Percentiles rank a stretch among this genome's conserved stretches.
Evolutionary conservation across 2,888 invertebrate species (phyloP).

Genomic region (Chrysolina oricalcia): DNA sequence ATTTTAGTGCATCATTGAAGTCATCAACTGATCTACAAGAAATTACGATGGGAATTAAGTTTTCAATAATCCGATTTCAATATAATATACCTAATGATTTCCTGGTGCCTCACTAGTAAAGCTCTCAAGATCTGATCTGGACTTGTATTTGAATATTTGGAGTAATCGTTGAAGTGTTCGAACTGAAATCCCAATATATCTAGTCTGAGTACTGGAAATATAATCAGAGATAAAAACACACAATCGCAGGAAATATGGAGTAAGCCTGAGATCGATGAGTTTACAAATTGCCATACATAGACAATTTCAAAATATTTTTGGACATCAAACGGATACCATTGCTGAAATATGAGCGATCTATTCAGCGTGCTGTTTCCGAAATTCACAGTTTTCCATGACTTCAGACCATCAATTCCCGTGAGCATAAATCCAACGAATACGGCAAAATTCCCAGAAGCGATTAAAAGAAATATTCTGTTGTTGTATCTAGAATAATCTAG

Average conservation of each 20-base stretch:
- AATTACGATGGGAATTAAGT: not conserved
- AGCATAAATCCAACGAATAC: not conserved
- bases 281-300: not conserved
- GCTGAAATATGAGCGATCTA: not conserved
- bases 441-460: not conserved
- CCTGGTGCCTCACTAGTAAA: not conserved
- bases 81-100: not conserved
- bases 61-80: no score
- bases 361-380: not conserved
- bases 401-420: not conserved
- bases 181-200: not conserved
- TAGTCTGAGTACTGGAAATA: constrained; percentile 10
- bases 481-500: not conserved
- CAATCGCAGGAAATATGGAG: not conserved
- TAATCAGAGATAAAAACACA: not conserved
- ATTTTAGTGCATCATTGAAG: not conserved
- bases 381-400: not conserved
- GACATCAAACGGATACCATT: constrained; percentile 5
- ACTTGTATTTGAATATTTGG: not conserved
- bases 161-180: not conserved
- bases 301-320: not conserved
- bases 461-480: not conserved
- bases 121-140: not conserved
- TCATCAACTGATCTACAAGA: not conserved
- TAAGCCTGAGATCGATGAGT: not conserved